Conservation (phyloP, 2,888 invertebrate species). For the Andrena fulva region DNA sequence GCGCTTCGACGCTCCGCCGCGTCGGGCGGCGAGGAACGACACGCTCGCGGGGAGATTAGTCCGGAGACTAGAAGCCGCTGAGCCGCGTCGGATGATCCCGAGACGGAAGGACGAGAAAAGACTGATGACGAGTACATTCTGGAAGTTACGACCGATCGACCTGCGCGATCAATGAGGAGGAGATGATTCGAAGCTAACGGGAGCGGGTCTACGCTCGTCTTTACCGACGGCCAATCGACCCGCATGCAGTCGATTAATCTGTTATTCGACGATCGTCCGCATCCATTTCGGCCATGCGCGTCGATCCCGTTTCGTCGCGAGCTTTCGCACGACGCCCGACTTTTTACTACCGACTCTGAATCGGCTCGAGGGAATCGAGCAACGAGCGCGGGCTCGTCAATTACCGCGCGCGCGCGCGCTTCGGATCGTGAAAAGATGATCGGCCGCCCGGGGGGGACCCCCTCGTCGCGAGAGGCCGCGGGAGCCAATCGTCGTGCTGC, state of each 20-base stretch:
- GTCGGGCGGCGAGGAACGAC: not conserved
- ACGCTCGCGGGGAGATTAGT: not conserved
- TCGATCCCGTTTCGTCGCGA: not conserved
- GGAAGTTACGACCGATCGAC: constrained; percentile 7
- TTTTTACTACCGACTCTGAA: constrained; percentile 14
- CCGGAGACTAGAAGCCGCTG: not conserved
- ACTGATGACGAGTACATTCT: constrained; percentile 37
- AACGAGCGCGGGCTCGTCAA: not conserved
- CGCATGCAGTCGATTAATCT: not conserved
- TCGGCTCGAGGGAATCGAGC: constrained; percentile 5
- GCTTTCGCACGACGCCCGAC: not conserved
- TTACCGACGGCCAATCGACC: not conserved
- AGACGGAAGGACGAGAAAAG: constrained; percentile 22
- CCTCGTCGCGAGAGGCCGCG: not conserved
- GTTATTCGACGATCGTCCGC: not conserved
- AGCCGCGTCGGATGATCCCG: not conserved
- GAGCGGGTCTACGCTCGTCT: not conserved
- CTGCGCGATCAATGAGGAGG: not conserved
- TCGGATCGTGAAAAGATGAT: constrained; percentile 37
- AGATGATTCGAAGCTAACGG: not conserved
- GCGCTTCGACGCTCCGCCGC: not conserved
- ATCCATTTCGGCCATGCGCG: not conserved
- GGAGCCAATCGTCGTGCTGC: constrained; percentile 38
- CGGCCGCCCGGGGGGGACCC: not conserved
- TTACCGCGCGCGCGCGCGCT: constrained; percentile 1